Conservation (phyloP, 2,113 vertebrate species). For the Neotragus pygmaeus region DNA sequence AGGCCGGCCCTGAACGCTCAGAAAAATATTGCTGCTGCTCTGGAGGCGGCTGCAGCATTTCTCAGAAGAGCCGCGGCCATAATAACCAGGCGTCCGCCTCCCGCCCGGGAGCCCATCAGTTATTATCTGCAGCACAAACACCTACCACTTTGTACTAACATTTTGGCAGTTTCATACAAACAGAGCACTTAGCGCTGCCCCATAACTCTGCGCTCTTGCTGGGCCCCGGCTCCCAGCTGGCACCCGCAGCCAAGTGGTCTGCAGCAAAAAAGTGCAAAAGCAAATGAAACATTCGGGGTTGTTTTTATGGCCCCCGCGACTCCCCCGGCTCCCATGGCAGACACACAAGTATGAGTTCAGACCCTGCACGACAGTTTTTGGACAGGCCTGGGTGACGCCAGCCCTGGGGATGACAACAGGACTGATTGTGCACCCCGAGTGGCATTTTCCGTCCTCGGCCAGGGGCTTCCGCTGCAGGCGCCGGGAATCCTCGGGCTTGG, state of each 20-base stretch:
- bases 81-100: constrained; percentile 87
- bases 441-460: constrained; percentile 86
- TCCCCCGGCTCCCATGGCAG: constrained; percentile 69
- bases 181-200: constrained; percentile 93
- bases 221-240: constrained; percentile 83
- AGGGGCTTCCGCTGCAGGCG: constrained; percentile 80
- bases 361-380: constrained; percentile 75
- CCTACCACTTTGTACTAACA: constrained; percentile 94
- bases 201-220: constrained; percentile 85
- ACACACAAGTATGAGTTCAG: constrained; percentile 79
- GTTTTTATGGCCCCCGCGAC: constrained; percentile 34
- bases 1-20: constrained; percentile 64
- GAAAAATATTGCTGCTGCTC: constrained; percentile 91
- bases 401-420: constrained; percentile 84
- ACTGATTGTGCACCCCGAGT: constrained; percentile 85
- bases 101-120: constrained; percentile 91
- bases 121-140: constrained; percentile 94
- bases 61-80: constrained; percentile 88
- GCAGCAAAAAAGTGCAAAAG: constrained; percentile 76
- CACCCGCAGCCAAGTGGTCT: constrained; percentile 78
- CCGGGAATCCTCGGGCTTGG: constrained; percentile 76
- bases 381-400: constrained; percentile 78
- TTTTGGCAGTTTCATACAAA: constrained; percentile 93
- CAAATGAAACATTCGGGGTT: constrained; percentile 82
- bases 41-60: constrained; percentile 81